phyloP scores from a whole-genome alignment of 2,797 vertebrate species.

The Eulemur coronatus region DNA sequence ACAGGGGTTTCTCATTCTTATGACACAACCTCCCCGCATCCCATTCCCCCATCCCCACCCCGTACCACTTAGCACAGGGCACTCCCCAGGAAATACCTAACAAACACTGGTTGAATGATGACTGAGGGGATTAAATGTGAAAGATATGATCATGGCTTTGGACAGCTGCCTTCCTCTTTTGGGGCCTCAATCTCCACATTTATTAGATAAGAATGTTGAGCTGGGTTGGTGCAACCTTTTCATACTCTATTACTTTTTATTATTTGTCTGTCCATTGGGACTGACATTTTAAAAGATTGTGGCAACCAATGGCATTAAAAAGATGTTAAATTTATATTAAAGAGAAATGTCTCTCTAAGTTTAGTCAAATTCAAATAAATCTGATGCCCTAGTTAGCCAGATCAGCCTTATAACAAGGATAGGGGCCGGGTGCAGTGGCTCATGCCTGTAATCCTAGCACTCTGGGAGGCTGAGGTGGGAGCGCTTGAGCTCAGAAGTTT shows the following conservation, averaged over 20 bases:
- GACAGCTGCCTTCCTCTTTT: background rate
- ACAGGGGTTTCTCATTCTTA: background rate
- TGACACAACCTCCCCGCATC: background rate
- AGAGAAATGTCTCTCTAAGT: background rate
- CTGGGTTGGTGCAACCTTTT: background rate
- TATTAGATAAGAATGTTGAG: background rate
- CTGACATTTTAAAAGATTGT: background rate
- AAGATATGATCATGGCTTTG: background rate
- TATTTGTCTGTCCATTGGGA: background rate
- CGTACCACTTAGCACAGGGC: background rate
- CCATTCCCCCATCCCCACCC: background rate
- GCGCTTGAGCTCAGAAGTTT: no score
- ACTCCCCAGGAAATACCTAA: background rate
- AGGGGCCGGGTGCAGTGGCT: background rate
- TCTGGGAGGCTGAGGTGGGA: no score
- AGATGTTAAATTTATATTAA: background rate
- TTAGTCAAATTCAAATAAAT: background rate
- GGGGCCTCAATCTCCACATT: background rate
- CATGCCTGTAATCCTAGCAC: no score
- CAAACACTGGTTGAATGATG: background rate
- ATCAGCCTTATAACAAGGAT: background rate
- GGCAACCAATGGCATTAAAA: background rate
- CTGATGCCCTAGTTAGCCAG: background rate
- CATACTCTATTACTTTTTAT: background rate
- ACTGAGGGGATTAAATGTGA: background rate